Evolutionary conservation across 23 tunicate genomes (phyloP).

Genomic region (Ciona savignyi): DNA sequence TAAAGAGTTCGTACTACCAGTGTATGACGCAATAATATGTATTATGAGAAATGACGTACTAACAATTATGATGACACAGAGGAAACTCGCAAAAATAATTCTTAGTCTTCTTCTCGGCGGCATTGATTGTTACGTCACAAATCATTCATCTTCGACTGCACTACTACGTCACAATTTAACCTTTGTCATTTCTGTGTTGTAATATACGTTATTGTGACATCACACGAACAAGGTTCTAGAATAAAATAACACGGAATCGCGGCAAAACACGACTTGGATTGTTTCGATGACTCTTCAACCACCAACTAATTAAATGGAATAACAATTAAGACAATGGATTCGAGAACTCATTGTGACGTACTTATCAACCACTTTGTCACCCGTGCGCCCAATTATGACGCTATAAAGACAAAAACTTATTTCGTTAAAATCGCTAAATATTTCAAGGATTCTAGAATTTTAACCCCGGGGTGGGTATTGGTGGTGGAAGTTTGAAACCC

Average conservation of each 20-base stretch:
- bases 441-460: no score
- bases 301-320: neutral
- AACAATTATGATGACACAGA: neutral
- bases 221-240: no score
- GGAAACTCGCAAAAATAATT: neutral
- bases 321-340: neutral
- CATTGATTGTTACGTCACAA: neutral
- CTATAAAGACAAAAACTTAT: no score
- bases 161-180: neutral
- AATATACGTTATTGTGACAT: no score
- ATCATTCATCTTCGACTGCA: neutral
- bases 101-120: neutral
- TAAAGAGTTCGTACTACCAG: neutral
- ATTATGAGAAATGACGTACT: neutral
- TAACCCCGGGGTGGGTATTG: no score
- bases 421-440: no score
- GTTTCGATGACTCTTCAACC: neutral
- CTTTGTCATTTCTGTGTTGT: no score
- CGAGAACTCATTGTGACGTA: neutral
- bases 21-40: neutral
- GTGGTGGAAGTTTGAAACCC: no score
- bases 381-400: neutral
- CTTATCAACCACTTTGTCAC: neutral
- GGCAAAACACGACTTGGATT: neutral
- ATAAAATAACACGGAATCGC: neutral